Percentiles rank a stretch among this genome's conserved stretches.
Conservation (phyloP, 2,113 vertebrate species). For the Lanius collurio region DNA sequence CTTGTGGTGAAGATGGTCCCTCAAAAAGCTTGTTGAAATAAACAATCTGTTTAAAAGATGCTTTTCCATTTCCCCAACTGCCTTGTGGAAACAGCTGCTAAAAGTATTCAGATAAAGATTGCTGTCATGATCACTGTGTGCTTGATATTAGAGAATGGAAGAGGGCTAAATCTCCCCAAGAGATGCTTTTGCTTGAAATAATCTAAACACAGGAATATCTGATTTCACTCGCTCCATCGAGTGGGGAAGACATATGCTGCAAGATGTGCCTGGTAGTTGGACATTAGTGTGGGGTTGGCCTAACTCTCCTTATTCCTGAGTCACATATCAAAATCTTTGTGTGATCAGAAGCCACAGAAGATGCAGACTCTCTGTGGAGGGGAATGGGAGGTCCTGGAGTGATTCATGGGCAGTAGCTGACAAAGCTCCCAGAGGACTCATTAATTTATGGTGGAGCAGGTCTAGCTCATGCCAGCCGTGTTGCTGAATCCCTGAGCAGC, state of each 20-base stretch:
- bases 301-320: background rate
- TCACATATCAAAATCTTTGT: background rate
- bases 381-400: background rate
- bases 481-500: background rate
- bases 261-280: background rate
- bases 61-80: background rate
- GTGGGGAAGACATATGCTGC: background rate
- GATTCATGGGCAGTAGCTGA: constrained; percentile 16
- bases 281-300: background rate
- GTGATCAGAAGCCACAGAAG: background rate
- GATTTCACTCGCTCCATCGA: background rate
- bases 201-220: background rate
- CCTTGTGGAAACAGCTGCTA: background rate
- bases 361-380: background rate
- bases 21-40: background rate
- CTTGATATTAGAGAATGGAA: background rate
- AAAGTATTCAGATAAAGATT: background rate
- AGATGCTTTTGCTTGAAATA: background rate
- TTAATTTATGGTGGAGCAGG: background rate
- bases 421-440: background rate
- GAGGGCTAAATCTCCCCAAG: background rate
- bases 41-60: background rate
- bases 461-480: constrained; percentile 11
- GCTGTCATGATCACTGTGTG: background rate
- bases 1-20: background rate